Conservation (phyloP, 2,888 invertebrate species). For the Lepidocyrtoides sp. region DNA sequence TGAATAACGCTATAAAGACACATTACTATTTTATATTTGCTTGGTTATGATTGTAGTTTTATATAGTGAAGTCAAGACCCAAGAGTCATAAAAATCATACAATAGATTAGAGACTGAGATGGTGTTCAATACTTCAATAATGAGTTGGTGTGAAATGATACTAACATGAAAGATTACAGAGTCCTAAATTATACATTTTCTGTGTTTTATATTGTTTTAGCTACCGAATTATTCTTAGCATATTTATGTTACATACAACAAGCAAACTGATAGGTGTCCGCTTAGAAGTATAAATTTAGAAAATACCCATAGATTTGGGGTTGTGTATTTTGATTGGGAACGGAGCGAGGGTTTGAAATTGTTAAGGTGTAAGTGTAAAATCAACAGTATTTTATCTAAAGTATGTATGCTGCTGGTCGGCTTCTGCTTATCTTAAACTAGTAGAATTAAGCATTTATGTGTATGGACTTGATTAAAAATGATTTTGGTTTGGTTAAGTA, state of each 20-base stretch:
- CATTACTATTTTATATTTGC: neutral
- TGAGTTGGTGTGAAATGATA: constrained; percentile 9
- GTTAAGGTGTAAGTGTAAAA: neutral
- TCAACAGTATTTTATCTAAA: constrained; percentile 30
- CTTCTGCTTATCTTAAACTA: constrained; percentile 17
- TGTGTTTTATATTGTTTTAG: constrained; percentile 44
- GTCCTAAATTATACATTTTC: neutral
- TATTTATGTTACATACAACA: too few relatives aligned
- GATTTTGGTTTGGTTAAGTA: too few relatives aligned
- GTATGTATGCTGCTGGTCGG: constrained; percentile 43
- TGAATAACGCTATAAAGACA: constrained; percentile 48
- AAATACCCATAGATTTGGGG: too few relatives aligned
- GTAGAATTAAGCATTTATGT: too few relatives aligned
- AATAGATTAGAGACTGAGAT: constrained; percentile 67
- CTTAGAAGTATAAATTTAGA: too few relatives aligned
- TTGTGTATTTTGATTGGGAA: neutral
- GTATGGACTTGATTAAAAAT: too few relatives aligned
- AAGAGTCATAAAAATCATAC: constrained; percentile 9
- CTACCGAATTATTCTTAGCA: too few relatives aligned
- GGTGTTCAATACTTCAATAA: constrained; percentile 60
- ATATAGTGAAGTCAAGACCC: neutral
- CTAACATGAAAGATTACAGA: neutral
- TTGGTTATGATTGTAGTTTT: neutral
- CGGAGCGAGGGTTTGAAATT: neutral
- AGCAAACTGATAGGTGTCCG: too few relatives aligned